Base-by-base conservation (phyloP, 2,113 vertebrate species). In the Sebastes schlegelii region DNA sequence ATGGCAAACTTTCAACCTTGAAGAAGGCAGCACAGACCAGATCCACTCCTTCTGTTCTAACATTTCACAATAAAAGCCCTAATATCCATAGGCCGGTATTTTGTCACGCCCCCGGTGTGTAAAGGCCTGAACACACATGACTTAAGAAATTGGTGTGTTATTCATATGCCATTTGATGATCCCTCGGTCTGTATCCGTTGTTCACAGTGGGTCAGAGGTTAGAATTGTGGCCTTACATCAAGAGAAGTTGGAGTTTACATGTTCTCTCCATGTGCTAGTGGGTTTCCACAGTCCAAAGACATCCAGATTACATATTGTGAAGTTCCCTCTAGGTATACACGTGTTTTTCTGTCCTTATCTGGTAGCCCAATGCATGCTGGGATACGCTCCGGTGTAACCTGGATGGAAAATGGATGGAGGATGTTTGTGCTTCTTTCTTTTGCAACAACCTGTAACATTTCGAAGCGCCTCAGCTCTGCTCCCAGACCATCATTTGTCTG, bases 401-500 rank as follows among this genome's bases (percentile, higher is more conserved):
- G 10, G 70, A 62, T 61, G 49, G 5, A 49, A 74, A 74, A 71
- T 60, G 64, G 57, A 58, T 63, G 16, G 49, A 63, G 23, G 48
- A 43, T 60, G 76, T 58, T 84, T 80, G 40, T 70, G 40, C 43
- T 61, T 67, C 60, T 55, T 73, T 77, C 54, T 82, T 46, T 61
- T 62, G 81, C 74, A 89, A 86, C 55, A 88, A 82, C 58, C 61
- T 85, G 78, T 54, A 86, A 88, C 66, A 75, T 85, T 81, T 85
- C 74, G 51, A 83, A 76, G 67, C 40, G 69, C 67, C 51, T 51
- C 51, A 61, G 60, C 70, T 78, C 61, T 77, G 67, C 83, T 62
- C 51, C 70, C 48, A 42, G 55, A 83, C 89, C 81, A 74, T 78
- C 79, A 86, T 87, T 83, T 88, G 79, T 92, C 84, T 89, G 74